Evolutionary conservation across 1,140 invertebrate species (phyloP), one percentile per base, ranked within the genome.

Genomic region (Helicoverpa armigera): DNA sequence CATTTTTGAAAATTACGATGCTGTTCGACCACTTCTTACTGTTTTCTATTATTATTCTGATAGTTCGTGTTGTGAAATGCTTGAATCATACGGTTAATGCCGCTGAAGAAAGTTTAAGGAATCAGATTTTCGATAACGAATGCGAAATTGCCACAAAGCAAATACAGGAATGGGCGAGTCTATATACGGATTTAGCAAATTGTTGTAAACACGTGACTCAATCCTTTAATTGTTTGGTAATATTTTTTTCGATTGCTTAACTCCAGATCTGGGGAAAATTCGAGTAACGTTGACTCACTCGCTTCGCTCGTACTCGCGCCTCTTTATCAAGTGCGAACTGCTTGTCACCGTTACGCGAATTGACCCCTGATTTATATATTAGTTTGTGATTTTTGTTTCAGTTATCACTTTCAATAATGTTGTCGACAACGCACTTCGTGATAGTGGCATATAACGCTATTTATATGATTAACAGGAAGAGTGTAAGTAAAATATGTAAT

Each of bases 141-240:
- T 31, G 65, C 18, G 7, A 31, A n/a, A 54, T 70, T 7, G n/a
- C 12, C 13, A 54, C 7, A 23, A 13, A 54, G 2, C 31, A 70
- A 31, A 70, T 70, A 14, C 18, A 70, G 29, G 67, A 51, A n/a
- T 70, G 67, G 67, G 16, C 53, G n/a, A 50, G 29, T 13, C 11
- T 53, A 13, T 70, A 70, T 31, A 13, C 18, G 14, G 18, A 70
- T 31, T 31, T 70, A 70, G 50, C 35, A 29, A 54, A 70, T 13
- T 51, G 48, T 13, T 70, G 67, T 54, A 10, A 70, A n/a, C 23
- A 53, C 16, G 12, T 70, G 1, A 29, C 18, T 14, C 11, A 14
- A 2, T 54, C 12, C 12, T 70, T 29, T 70, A 1, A 65, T 43
- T 9, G 7, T 35, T 43, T 48, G n/a, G 35, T 43, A 18, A 48